phyloP scores from a whole-genome alignment of 2,797 vertebrate species.

The Manis javanica region DNA sequence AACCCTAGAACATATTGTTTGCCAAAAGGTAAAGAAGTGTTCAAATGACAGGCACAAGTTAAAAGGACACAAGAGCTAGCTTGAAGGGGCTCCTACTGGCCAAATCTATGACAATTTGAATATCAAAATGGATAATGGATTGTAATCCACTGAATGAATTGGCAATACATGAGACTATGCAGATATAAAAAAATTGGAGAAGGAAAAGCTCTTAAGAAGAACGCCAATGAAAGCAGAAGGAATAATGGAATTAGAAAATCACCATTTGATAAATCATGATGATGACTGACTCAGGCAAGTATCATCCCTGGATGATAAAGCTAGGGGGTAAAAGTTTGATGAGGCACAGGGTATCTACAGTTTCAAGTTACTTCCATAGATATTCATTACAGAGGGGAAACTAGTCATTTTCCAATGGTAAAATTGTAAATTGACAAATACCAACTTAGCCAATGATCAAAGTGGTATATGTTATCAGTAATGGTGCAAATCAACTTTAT shows the following conservation, averaged over 20 bases:
- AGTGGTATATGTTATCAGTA: neutral
- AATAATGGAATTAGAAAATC: neutral
- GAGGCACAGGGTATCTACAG: neutral
- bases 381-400: neutral
- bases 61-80: neutral
- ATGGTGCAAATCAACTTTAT: neutral
- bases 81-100: neutral
- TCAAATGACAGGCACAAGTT: neutral
- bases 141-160: neutral
- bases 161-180: neutral
- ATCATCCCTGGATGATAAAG: constrained; percentile 10
- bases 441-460: neutral
- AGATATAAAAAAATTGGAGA: neutral
- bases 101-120: neutral
- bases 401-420: neutral
- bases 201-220: neutral
- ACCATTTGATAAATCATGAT: neutral
- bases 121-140: neutral
- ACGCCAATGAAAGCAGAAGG: neutral
- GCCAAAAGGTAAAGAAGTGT: neutral
- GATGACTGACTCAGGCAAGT: neutral
- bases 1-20: neutral
- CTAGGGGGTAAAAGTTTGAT: neutral
- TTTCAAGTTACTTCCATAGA: constrained; percentile 40
- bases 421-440: neutral